phyloP scores from a whole-genome alignment of 2,113 vertebrate species.

The Rafetus swinhoei region DNA sequence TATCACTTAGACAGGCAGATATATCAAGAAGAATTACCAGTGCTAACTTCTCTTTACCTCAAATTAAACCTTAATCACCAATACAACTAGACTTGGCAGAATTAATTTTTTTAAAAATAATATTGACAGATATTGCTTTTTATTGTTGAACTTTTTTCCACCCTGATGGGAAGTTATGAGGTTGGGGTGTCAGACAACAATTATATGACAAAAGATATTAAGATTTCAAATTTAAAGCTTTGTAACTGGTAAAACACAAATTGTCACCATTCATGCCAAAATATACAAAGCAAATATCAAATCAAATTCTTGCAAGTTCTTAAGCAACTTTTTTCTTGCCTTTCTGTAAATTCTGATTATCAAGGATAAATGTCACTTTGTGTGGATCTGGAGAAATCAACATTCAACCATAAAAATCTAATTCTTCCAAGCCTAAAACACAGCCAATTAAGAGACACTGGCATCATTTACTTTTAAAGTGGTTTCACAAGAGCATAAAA shows the following conservation, averaged over 20 bases:
- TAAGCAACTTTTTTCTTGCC: background rate
- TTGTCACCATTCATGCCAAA: background rate
- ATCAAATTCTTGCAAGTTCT: background rate
- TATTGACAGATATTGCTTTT: background rate
- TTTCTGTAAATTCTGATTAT: background rate
- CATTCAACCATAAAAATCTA: background rate
- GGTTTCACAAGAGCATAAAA: slow-evolving; percentile 24
- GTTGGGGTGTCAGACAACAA: background rate
- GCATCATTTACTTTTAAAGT: background rate
- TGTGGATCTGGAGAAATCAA: background rate
- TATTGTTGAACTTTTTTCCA: background rate
- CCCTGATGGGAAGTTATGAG: background rate
- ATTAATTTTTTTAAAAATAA: background rate
- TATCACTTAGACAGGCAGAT: background rate
- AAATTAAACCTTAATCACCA: background rate
- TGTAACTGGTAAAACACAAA: background rate
- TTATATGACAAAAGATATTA: background rate
- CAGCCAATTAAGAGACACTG: background rate
- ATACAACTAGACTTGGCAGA: background rate
- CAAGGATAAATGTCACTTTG: background rate
- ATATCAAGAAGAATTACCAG: background rate
- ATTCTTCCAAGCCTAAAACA: background rate
- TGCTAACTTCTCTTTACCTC: background rate
- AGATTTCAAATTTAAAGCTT: background rate
- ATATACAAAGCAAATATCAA: background rate